Conservation (phyloP, 2,888 invertebrate genomes). For the Drosophila lutescens region DNA sequence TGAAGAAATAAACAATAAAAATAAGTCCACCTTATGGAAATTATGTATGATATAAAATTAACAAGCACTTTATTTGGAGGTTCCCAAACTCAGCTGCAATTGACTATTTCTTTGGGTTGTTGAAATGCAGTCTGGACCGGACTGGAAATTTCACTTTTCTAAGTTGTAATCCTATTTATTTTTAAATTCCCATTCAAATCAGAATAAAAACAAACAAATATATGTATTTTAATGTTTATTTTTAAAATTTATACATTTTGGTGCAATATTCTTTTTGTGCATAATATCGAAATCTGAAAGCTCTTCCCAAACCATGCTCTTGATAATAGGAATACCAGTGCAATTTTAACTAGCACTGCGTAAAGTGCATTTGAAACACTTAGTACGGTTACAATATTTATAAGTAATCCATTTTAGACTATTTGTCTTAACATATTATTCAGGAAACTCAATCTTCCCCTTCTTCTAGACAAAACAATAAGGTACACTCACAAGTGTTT, state of each 20-base stretch:
- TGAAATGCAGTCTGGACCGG: too few relatives aligned
- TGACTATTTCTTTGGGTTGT: too few relatives aligned
- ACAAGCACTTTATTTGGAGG: neutral
- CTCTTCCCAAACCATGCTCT: neutral
- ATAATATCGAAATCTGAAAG: neutral
- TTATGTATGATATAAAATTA: conserved; percentile 25
- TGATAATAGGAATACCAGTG: neutral
- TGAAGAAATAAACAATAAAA: conserved; percentile 31
- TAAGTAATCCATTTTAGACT: conserved; percentile 1
- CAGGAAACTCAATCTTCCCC: conserved; percentile 8
- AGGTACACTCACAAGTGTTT: conserved; percentile 3
- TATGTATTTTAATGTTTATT: neutral
- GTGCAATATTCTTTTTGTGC: neutral
- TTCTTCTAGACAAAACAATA: neutral
- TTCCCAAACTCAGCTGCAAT: neutral
- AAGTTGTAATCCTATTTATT: too few relatives aligned
- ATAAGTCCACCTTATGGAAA: conserved; percentile 26
- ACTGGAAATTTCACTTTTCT: too few relatives aligned
- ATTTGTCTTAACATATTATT: neutral
- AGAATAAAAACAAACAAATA: neutral
- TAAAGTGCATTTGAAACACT: neutral
- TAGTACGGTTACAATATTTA: neutral
- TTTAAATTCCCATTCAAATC: neutral
- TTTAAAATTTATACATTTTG: conserved; percentile 1
- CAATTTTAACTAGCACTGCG: neutral